Evolutionary conservation across 2,888 invertebrate species (phyloP).

Genomic region (Erebia palarica): DNA sequence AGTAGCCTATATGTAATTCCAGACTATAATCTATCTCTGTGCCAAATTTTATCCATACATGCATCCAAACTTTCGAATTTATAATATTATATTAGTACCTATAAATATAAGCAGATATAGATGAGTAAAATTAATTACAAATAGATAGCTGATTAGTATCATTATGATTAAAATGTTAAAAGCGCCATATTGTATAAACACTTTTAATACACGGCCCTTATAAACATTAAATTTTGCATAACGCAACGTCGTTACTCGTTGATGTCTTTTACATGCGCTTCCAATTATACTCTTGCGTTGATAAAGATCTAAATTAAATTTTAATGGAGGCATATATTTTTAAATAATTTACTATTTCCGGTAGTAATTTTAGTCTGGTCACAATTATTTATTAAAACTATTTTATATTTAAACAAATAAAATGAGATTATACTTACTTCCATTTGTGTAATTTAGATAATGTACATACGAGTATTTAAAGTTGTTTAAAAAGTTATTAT

Average conservation of each 20-base stretch:
- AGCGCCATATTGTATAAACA: no score
- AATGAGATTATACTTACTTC: background rate
- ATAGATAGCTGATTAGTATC: no score
- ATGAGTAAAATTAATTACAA: no score
- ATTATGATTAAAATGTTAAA: no score
- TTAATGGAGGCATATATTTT: background rate
- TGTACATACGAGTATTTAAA: no score
- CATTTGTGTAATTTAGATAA: background rate
- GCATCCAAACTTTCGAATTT: no score
- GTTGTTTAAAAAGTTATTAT: no score
- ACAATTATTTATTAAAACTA: background rate
- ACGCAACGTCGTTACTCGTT: constrained; percentile 50
- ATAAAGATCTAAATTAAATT: constrained; percentile 11
- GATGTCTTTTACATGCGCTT: constrained; percentile 64
- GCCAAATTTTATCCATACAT: no score
- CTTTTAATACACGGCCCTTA: background rate
- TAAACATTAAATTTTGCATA: background rate
- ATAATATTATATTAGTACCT: no score
- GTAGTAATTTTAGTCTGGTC: background rate
- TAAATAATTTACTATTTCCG: constrained; percentile 2
- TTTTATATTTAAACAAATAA: background rate
- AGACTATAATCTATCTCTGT: no score
- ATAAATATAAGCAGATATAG: no score
- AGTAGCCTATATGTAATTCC: no score
- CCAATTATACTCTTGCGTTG: constrained; percentile 44